Evolutionary conservation across 2,797 vertebrate species (phyloP).

Genomic region (Discoglossus pictus): DNA sequence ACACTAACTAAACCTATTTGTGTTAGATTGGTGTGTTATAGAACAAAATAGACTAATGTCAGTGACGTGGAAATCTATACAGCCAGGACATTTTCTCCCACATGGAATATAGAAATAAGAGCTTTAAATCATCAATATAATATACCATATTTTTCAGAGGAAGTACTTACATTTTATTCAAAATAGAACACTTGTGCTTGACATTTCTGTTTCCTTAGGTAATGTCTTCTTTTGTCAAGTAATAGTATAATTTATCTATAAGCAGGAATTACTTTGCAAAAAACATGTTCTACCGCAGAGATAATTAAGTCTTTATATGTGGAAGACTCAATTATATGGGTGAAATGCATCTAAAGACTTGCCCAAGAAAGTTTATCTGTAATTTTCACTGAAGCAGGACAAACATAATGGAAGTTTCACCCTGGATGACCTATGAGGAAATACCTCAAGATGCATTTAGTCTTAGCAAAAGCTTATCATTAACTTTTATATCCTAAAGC

Average conservation of each 20-base stretch:
- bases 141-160: background rate
- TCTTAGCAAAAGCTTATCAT: background rate
- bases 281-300: background rate
- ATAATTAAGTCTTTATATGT: conserved; percentile 11
- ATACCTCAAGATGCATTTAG: background rate
- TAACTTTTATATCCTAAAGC: background rate
- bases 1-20: background rate
- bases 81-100: conserved; percentile 15
- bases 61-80: background rate
- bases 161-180: conserved; percentile 3
- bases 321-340: background rate
- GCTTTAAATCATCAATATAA: background rate
- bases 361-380: background rate
- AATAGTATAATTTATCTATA: conserved; percentile 7
- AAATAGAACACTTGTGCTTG: conserved; percentile 8
- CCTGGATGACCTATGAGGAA: conserved; percentile 13
- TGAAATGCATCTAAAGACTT: background rate
- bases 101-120: conserved; percentile 1
- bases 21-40: background rate
- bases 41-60: background rate
- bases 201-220: conserved; percentile 17
- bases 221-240: conserved; percentile 1
- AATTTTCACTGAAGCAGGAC: background rate
- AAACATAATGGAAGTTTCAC: conserved; percentile 1
- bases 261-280: background rate